Evolutionary conservation across 2,113 vertebrate genomes (phyloP).

Genomic region (Peromyscus maniculatus): DNA sequence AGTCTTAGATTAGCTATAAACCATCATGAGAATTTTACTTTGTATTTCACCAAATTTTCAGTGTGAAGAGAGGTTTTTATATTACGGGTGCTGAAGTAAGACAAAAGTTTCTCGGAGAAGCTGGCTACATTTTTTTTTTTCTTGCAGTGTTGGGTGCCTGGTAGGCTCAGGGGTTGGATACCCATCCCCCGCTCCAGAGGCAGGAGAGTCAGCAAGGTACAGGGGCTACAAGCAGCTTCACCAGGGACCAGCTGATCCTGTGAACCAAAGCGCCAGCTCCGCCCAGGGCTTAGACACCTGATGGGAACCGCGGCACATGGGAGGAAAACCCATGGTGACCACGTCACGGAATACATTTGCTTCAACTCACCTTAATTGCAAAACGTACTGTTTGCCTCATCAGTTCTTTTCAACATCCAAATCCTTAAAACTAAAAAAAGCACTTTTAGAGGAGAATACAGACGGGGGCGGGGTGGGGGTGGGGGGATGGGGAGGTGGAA

Average conservation of each 20-base stretch:
- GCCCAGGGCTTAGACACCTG: not conserved
- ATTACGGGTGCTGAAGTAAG: not conserved
- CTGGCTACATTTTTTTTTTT: not conserved
- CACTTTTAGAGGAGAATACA: not conserved
- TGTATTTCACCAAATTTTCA: slow-evolving; percentile 2
- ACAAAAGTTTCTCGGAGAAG: not conserved
- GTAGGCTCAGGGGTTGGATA: not conserved
- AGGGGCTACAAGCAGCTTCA: not conserved
- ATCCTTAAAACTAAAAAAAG: slow-evolving; percentile 5
- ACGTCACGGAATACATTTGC: not conserved
- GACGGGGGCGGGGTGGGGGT: not conserved
- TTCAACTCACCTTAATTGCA: not conserved
- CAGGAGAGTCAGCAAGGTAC: not conserved
- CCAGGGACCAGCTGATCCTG: not conserved
- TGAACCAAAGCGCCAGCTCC: not conserved
- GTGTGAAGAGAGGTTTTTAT: not conserved
- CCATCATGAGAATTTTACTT: not conserved
- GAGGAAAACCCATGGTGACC: not conserved
- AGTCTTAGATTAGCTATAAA: not conserved
- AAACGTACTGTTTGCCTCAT: not conserved
- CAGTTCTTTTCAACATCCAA: not conserved
- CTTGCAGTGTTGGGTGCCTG: not conserved
- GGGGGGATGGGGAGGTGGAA: not conserved
- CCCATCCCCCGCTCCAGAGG: not conserved
- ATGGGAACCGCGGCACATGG: slow-evolving; percentile 31